Percentiles rank a stretch among this genome's conserved stretches.
These are phyloP conservation scores for Phenacoccus solenopsis DNA, from an alignment of 1,140 invertebrate genomes.

Conservation along the genomic window DNA sequence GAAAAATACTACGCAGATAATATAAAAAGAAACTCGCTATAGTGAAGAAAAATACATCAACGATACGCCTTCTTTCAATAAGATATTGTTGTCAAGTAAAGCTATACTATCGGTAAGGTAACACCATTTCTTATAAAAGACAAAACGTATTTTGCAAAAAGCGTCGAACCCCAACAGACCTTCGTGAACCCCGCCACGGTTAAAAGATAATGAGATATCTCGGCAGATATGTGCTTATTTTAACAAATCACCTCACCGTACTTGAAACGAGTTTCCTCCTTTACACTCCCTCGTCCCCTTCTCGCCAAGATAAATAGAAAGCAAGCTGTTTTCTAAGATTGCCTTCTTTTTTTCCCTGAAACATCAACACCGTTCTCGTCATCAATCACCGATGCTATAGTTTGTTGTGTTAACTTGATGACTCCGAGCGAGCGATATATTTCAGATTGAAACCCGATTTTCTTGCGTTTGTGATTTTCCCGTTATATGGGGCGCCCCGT, in stretches of 20 bases:
- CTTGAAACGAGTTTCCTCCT: constrained; percentile 14
- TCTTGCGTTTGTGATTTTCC: neutral
- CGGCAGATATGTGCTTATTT: constrained; percentile 15
- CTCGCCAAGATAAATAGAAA: constrained; percentile 9
- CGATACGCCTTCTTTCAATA: neutral
- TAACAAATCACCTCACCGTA: constrained; percentile 12
- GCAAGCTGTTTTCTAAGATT: constrained; percentile 15
- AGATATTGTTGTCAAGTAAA: neutral
- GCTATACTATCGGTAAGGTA: neutral
- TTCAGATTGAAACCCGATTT: constrained; percentile 10
- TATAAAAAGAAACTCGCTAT: neutral
- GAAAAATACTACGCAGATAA: neutral
- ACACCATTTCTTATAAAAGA: constrained; percentile 5
- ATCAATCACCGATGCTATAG: constrained; percentile 14
- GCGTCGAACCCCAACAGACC: constrained; percentile 15
- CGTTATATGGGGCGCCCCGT: no score
- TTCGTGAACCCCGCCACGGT: neutral
- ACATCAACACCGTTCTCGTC: constrained; percentile 12
- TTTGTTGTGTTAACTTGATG: constrained; percentile 10
- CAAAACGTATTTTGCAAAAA: constrained; percentile 14
- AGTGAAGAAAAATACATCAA: constrained; percentile 2
- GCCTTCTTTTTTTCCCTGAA: neutral
- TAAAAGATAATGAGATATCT: constrained; percentile 17
- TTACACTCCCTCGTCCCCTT: no score
- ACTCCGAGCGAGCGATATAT: neutral